Evolutionary conservation across 2,113 vertebrate species (phyloP).

Genomic region (Callorhinus ursinus): DNA sequence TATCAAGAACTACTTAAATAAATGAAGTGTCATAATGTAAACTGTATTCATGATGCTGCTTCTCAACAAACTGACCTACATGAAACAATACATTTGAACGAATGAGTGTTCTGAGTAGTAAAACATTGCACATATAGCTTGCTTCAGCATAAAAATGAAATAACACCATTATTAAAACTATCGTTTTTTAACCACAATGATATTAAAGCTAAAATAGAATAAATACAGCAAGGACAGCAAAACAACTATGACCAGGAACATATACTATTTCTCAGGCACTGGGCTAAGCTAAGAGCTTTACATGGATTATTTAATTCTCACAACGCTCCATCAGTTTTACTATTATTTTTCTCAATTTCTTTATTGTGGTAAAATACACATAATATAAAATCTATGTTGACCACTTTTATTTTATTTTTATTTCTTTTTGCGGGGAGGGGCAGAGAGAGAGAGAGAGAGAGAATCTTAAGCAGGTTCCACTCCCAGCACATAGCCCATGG

Average conservation of each 20-base stretch:
- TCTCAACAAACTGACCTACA: not conserved
- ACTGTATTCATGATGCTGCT: not conserved
- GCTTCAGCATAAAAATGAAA: not conserved
- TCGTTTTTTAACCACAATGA: not conserved
- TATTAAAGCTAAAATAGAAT: not conserved
- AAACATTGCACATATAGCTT: not conserved
- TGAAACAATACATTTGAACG: not conserved
- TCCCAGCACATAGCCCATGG: not conserved
- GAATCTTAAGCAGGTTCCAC: not conserved
- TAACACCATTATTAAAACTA: not conserved
- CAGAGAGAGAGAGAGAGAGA: not conserved
- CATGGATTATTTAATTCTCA: not conserved
- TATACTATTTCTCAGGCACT: not conserved
- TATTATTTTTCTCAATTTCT: not conserved
- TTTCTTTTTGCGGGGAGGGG: not conserved
- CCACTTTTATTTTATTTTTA: not conserved
- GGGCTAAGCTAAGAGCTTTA: not conserved
- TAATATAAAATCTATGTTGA: not conserved
- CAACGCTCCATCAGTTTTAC: not conserved
- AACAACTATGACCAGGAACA: not conserved
- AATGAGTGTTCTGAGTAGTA: not conserved
- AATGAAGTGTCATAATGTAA: not conserved
- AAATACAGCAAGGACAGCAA: not conserved
- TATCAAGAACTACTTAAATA: not conserved
- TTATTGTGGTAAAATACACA: not conserved